Percentiles rank a stretch among this genome's conserved stretches.
Conservation (phyloP, 1,140 invertebrate species). For the Drosophila obscura region DNA sequence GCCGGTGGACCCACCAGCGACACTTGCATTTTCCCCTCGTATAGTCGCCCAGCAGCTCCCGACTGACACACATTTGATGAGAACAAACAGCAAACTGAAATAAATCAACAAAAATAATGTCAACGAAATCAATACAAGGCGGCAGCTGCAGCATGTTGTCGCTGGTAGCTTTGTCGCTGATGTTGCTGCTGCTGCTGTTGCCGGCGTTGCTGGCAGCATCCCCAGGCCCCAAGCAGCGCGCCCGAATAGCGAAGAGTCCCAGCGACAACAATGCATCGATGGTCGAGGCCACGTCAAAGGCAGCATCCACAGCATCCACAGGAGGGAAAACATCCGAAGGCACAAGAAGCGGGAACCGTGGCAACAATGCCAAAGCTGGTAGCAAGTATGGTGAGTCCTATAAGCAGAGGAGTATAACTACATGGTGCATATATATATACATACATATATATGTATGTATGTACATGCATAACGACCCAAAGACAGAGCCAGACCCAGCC, state of each 20-base stretch:
- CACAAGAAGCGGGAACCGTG: constrained; percentile 19
- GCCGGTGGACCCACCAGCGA: background rate
- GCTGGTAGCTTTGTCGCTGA: constrained; percentile 35
- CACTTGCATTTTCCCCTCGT: constrained; percentile 45
- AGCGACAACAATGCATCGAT: constrained; percentile 43
- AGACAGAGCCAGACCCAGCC: background rate
- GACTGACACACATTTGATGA: constrained; percentile 64
- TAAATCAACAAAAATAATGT: constrained; percentile 75
- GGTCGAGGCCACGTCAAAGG: background rate
- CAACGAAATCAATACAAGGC: constrained; percentile 68
- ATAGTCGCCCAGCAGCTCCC: constrained; percentile 23
- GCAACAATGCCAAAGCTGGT: constrained; percentile 47
- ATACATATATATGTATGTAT: too few relatives aligned
- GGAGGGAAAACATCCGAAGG: constrained; percentile 20
- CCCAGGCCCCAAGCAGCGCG: constrained; percentile 20
- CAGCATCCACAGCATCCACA: constrained; percentile 15
- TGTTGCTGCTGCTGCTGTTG: constrained; percentile 53
- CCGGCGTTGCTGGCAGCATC: constrained; percentile 47
- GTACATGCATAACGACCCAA: constrained; percentile 4
- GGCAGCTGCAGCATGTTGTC: constrained; percentile 52
- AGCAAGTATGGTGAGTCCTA: constrained; percentile 79
- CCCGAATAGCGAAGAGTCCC: constrained; percentile 29
- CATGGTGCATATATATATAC: background rate
- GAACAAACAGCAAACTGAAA: constrained; percentile 51
- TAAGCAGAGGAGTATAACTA: constrained; percentile 11